phyloP scores from a whole-genome alignment of 2,113 vertebrate genomes.

The Nannobrachium achirus region DNA sequence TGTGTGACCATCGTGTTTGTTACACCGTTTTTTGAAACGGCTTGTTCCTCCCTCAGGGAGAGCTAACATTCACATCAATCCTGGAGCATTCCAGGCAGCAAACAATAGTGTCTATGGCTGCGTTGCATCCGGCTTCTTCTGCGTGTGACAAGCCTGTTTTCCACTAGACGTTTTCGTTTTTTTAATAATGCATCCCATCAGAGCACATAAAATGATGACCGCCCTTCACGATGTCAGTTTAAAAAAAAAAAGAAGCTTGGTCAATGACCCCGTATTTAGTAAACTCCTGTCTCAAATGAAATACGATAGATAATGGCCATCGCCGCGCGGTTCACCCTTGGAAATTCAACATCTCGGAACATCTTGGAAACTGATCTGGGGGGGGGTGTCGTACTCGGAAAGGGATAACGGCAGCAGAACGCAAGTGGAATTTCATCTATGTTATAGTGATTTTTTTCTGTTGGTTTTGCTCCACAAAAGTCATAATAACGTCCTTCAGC shows the following conservation, averaged over 20 bases:
- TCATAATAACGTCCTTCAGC: too few species aligned
- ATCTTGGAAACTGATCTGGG: not conserved
- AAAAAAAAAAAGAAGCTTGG: too few species aligned
- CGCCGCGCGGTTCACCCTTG: too few species aligned
- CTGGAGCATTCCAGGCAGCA: constrained; percentile 16
- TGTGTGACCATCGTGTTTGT: not conserved
- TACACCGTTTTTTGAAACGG: not conserved
- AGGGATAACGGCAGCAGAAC: not conserved
- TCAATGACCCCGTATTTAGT: too few species aligned
- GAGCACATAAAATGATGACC: not conserved
- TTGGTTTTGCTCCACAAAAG: too few species aligned
- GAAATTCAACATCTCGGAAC: too few species aligned
- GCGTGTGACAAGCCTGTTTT: constrained; percentile 14
- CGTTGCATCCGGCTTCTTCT: constrained; percentile 13
- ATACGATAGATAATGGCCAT: too few species aligned
- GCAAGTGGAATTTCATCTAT: too few species aligned
- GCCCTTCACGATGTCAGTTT: not conserved
- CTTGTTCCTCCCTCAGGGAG: not conserved
- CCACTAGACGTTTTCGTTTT: not conserved
- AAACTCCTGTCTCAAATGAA: too few species aligned
- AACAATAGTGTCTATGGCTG: constrained; percentile 2
- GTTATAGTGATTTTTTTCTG: too few species aligned
- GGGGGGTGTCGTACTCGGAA: not conserved
- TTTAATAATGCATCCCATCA: constrained; percentile 13
- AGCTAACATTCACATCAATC: not conserved